phyloP scores from a whole-genome alignment of 2,888 invertebrate genomes.

The Synanthedon formicaeformis region DNA sequence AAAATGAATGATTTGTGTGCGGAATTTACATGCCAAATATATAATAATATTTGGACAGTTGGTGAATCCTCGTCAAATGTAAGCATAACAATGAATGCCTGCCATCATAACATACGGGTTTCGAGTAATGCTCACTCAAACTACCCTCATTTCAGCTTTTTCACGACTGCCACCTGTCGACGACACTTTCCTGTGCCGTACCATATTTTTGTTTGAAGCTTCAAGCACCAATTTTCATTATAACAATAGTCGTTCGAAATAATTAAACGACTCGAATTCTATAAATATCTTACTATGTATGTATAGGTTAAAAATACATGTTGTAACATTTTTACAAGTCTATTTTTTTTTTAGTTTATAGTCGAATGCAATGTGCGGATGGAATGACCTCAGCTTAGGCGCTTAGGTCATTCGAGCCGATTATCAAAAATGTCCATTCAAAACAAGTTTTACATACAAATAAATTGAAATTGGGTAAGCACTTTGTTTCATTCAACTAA shows the following conservation, averaged over 20 bases:
- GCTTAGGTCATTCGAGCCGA: slow-evolving; percentile 34
- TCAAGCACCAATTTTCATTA: slow-evolving; percentile 71
- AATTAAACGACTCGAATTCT: slow-evolving; percentile 71
- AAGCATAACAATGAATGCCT: slow-evolving; percentile 69
- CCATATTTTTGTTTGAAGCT: slow-evolving; percentile 61
- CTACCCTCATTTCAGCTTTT: slow-evolving; percentile 4
- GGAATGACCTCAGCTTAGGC: slow-evolving; percentile 9
- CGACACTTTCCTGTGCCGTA: slow-evolving; percentile 34
- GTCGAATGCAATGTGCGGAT: background rate
- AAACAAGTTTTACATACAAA: slow-evolving; percentile 23
- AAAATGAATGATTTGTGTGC: too few relatives aligned
- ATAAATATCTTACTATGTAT: slow-evolving; percentile 71
- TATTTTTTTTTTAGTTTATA: slow-evolving; percentile 58
- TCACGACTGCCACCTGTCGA: slow-evolving; percentile 54
- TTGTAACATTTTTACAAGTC: slow-evolving; percentile 70
- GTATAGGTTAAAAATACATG: slow-evolving; percentile 71
- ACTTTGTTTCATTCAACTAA: slow-evolving; percentile 23
- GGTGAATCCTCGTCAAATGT: slow-evolving; percentile 35
- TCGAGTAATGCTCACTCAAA: too few relatives aligned
- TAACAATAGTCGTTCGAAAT: slow-evolving; percentile 70
- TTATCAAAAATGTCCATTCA: slow-evolving; percentile 27
- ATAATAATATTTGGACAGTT: slow-evolving; percentile 2
- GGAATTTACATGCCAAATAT: too few relatives aligned
- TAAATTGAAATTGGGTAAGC: slow-evolving; percentile 34
- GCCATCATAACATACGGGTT: slow-evolving; percentile 63